Evolutionary conservation across 2,888 invertebrate genomes (phyloP).

Genomic region (Hanleya hanleyi): DNA sequence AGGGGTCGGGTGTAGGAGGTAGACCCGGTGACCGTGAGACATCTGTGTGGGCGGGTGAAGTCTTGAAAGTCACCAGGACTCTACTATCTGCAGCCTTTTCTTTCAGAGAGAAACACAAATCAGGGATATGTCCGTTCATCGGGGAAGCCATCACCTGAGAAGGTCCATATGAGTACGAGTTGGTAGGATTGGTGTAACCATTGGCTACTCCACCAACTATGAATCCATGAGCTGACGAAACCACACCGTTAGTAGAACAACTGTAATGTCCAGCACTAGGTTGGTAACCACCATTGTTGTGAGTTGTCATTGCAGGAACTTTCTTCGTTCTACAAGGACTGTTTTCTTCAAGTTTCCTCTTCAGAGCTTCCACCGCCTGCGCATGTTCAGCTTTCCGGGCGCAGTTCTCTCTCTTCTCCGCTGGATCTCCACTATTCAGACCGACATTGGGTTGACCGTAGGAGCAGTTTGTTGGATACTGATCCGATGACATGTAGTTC

Average conservation of each 20-base stretch:
- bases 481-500: conserved; percentile 18
- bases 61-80: not conserved
- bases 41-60: not conserved
- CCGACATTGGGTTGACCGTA: not conserved
- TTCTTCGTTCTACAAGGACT: conserved; percentile 53
- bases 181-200: not conserved
- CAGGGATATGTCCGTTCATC: not conserved
- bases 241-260: not conserved
- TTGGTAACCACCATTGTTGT: conserved; percentile 29
- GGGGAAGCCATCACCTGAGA: not conserved
- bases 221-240: not conserved
- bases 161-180: not conserved
- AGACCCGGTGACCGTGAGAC: not conserved
- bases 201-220: not conserved
- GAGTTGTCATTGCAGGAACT: conserved; percentile 41
- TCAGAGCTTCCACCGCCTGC: conserved; percentile 58
- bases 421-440: not conserved
- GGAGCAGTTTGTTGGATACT: not conserved
- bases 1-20: not conserved
- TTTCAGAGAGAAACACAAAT: not conserved
- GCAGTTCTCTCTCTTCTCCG: not conserved
- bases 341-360: conserved; percentile 62
- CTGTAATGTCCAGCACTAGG: not conserved
- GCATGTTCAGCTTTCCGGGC: conserved; percentile 41
- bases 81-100: not conserved